Conservation (phyloP, 2,113 vertebrate species). For the Mobula birostris region DNA sequence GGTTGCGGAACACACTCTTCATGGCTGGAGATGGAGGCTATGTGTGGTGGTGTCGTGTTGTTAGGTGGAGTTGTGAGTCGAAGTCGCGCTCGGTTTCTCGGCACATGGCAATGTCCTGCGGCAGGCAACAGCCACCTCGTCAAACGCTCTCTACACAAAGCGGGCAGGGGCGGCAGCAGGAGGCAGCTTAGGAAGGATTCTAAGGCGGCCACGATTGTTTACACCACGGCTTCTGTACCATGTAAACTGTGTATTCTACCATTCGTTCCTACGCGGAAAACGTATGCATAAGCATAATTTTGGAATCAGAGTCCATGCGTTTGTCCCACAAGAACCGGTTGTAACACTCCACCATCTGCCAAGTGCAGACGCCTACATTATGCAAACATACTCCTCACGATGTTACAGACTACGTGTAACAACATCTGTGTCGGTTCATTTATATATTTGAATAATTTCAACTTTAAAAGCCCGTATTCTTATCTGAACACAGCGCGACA, state of each 20-base stretch:
- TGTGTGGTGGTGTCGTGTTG: conserved; percentile 34
- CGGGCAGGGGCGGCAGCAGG: neutral
- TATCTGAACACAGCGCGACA: neutral
- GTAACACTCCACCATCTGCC: neutral
- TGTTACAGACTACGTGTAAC: neutral
- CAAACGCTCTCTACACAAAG: conserved; percentile 43
- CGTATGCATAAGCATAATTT: neutral
- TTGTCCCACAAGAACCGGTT: neutral
- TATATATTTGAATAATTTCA: neutral
- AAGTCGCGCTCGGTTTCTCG: conserved; percentile 54
- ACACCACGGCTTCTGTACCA: neutral
- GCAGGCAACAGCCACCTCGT: conserved; percentile 42
- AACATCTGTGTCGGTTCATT: neutral
- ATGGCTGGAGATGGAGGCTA: conserved; percentile 2
- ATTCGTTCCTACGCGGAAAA: neutral
- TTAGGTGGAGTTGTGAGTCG: conserved; percentile 54
- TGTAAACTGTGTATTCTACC: neutral
- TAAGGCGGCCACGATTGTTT: neutral
- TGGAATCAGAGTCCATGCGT: neutral
- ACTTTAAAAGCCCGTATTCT: neutral
- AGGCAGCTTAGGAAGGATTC: neutral
- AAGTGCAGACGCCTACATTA: neutral
- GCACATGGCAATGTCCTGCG: conserved; percentile 51
- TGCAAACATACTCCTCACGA: neutral
- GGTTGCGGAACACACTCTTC: neutral